A percentile compares a stretch with the other conserved stretches of the same genome.
These are phyloP conservation scores for Agapornis canus DNA, from an alignment of 2,797 vertebrate genomes.

Conservation along the genomic window DNA sequence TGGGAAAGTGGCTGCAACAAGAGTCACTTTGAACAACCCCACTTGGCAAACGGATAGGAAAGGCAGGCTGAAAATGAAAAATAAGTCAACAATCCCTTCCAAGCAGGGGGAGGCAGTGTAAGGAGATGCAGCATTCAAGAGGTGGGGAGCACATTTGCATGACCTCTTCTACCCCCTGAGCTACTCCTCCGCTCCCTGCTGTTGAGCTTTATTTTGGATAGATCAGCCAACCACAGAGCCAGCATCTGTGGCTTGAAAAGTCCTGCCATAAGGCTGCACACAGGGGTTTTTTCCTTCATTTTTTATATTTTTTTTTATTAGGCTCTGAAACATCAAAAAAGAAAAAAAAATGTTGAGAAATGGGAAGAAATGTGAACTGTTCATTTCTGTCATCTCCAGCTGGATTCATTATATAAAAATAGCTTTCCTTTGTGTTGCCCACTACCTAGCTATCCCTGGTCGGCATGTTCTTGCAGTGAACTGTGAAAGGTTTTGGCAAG, in stretches of 20 bases:
- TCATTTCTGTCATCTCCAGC: background rate
- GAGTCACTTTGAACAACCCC: background rate
- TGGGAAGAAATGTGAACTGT: background rate
- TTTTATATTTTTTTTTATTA: background rate
- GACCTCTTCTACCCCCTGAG: constrained; percentile 42
- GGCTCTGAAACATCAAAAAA: background rate
- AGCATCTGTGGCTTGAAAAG: constrained; percentile 54
- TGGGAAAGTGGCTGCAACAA: background rate
- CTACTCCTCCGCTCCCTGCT: constrained; percentile 41
- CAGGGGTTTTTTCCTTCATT: background rate
- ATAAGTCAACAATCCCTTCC: background rate
- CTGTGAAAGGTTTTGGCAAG: background rate
- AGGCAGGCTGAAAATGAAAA: constrained; percentile 3
- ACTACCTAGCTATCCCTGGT: background rate
- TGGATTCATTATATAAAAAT: background rate
- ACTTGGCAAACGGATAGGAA: background rate
- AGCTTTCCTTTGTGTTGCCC: background rate
- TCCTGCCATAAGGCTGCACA: background rate
- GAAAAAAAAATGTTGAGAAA: background rate
- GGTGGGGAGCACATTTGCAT: constrained; percentile 25
- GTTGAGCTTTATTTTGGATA: constrained; percentile 58
- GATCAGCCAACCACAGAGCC: constrained; percentile 29
- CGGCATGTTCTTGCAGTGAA: background rate
- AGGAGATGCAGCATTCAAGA: background rate
- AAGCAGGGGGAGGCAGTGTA: background rate